Base-by-base conservation (phyloP, 1,140 invertebrate genomes). In the Hesperophylax magnus region DNA sequence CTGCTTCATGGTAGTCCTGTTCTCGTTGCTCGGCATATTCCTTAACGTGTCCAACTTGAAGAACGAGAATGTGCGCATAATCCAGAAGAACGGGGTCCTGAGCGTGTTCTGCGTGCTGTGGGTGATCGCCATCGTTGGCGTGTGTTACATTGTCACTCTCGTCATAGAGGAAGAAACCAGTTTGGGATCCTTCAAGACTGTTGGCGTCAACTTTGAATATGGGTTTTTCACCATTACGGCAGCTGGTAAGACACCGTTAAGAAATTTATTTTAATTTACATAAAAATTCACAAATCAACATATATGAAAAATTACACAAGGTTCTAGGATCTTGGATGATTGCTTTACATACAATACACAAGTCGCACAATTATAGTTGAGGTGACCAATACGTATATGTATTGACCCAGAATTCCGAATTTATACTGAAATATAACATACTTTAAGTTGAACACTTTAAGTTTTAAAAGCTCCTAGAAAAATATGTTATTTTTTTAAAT, bases 191-290 rank as follows among this genome's bases (percentile, higher is more conserved):
- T 86, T 88, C 84, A 87, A 90, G 84, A 84, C 85, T 65, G 90
- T 92, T 22, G 87, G 89, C 84, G 71, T 80, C 27, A 63, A 69
- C 9, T 92, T 91, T 86, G 91, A 91, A 84, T 91, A 91, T 87
- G 91, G 91, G 77, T 91, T 90, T 84, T 92, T 91, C 79, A 90
- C 90, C 39, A 89, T 91, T 63, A 91, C 90, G 53, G 89, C 88
- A 84, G 91, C 91, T 86, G 91, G 91, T 91, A 20, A 61, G 58
- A 22, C 18, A 61, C 17, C 11, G 3, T 22, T 15, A 22, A 17
- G 18, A 34, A 72, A 74, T 61, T 9, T 34, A 20, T 77, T 24
- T 14, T 47, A 22, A 31, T 63, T 61, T 53, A 2, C 2, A 27
- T 2, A 2, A 27, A 27, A 27, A 27, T 2, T 27, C 5, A 27